Base-by-base conservation (phyloP, 2,797 vertebrate genomes). In the Poecilia picta region DNA sequence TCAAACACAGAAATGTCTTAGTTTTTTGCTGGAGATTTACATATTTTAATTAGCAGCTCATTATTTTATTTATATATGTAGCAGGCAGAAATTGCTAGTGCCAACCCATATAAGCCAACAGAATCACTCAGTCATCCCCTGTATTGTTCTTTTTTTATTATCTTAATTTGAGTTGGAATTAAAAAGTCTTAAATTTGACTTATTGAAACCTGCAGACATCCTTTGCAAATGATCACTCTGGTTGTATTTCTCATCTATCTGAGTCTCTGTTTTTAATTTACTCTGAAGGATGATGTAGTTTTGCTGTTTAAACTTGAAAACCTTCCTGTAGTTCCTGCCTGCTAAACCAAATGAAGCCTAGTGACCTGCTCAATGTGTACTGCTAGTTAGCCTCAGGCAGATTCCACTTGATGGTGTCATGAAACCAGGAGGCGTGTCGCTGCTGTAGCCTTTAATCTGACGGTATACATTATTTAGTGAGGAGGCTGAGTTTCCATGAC, bases 381-480 rank as follows among this genome's bases (percentile, higher is more conserved):
- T 75, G 36, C 13, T 66, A 73, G 8, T 71, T 79, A 33, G 71
- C 49, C 53, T 81, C 31, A 7, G 62, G 68, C 72, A 28, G 8
- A 18, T 78, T 82, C 28, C 59, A 70, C 11, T 82, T n/a, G 20
- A 77, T 80, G 73, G 76, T 72, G 71, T 71, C 33, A 39, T 11
- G 72, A 79, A 73, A 71, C 36, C 25, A 82, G 74, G 75, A 72
- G 66, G 25, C 31, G 59, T 73, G 5, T 45, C 76, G 1, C 77
- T 31, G 70, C 86, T 68, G 77, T 51, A 7, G 36, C 64, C 46
- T 83, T 82, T 86, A 31, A 75, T 76, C 78, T 73, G 68, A n/a
- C 64, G 28, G 73, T 46, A 72, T 77, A 28, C 72, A 70, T 43
- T 76, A 80, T 71, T 57, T 49, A 81, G 45, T 62, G 73, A 46